phyloP scores from a whole-genome alignment of 2,888 invertebrate genomes.

The Brachypterus glaber region DNA sequence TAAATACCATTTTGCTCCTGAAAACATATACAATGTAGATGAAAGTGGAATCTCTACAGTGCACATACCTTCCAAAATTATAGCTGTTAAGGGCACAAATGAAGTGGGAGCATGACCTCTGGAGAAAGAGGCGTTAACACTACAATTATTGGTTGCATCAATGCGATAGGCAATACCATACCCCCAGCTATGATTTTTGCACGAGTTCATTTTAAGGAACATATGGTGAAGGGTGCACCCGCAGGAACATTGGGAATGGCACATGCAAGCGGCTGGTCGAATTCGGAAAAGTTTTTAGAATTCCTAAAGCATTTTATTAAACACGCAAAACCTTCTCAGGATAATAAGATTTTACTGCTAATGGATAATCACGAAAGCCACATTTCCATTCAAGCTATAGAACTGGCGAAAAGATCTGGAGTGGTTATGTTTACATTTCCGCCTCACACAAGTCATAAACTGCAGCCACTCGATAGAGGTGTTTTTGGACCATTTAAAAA shows the following conservation, averaged over 20 bases:
- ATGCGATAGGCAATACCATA: conserved; percentile 20
- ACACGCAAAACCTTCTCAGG: too few relatives aligned
- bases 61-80: conserved; percentile 25
- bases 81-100: conserved; percentile 25
- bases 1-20: conserved; percentile 10
- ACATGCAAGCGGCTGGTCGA: conserved; percentile 26
- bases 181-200: conserved; percentile 26
- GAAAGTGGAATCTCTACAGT: conserved; percentile 28
- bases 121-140: too few relatives aligned
- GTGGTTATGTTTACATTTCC: too few relatives aligned
- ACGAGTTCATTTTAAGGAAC: conserved; percentile 20
- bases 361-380: too few relatives aligned
- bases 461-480: conserved; percentile 22
- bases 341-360: too few relatives aligned
- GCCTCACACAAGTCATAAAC: too few relatives aligned
- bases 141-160: conserved; percentile 22
- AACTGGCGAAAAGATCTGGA: too few relatives aligned
- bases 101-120: conserved; percentile 23
- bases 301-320: conserved; percentile 12
- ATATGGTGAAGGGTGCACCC: conserved; percentile 22
- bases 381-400: too few relatives aligned
- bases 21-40: conserved; percentile 26
- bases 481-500: conserved; percentile 24
- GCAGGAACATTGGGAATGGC: conserved; percentile 18
- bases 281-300: conserved; percentile 8